Base-by-base conservation (phyloP, 2,113 vertebrate genomes). In the human region DNA sequence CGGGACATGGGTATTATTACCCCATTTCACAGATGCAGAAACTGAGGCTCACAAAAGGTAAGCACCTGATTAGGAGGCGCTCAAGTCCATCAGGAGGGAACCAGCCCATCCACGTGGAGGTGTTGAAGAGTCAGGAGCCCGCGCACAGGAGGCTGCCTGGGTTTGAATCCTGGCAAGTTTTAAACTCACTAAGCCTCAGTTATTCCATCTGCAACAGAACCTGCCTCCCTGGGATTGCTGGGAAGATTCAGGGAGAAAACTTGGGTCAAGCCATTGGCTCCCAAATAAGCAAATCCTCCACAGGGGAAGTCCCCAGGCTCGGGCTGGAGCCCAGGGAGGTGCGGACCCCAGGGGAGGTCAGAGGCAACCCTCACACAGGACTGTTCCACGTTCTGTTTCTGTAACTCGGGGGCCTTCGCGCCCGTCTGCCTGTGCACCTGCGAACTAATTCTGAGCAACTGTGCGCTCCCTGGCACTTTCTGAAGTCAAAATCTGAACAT, bases 401-500 rank as follows among this genome's bases (percentile, higher is more conserved):
- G 68, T 86, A 30, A 59, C 45, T 70, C 22, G 11, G 57, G 22
- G 64, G 76, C 64, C 72, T 81, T 66, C 23, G 1, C 59, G 50
- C 43, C 40, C 50, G 30, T 76, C 73, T 50, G 27, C 70, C 23
- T 64, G 52, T 20, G 50, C 32, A 55, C 59, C 68, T 91, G 66
- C 35, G 76, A 59, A 73, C 17, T 80, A 45, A 92, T 50, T 92
- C 52, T 92, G 94, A 68, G 20, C 92, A 91, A 40, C 59, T 30
- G 45, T 48, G 82, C 38, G 25, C 45, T 48, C 61, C 52, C 48
- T 43, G 57, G 83, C 87, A 95, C 92, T 64, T 96, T 90, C 92
- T 93, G 13, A 93, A 92, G 61, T 95, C 92, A 84, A 78, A 85
- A 96, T 91, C 79, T 83, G 90, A 85, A 45, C 40, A 86, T 89